Conservation (phyloP, 2,797 vertebrate genomes). For the Arnoldichthys spilopterus region DNA sequence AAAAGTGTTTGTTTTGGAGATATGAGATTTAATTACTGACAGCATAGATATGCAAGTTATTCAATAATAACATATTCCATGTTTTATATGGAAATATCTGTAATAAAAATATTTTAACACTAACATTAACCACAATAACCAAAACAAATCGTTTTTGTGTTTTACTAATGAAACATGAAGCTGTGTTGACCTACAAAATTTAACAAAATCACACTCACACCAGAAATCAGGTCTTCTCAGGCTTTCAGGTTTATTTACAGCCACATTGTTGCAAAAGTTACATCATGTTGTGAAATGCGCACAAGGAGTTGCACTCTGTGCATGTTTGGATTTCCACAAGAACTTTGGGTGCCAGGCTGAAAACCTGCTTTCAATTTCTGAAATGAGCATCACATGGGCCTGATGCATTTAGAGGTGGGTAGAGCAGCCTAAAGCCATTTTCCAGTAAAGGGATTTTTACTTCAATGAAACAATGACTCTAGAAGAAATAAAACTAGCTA, state of each 20-base stretch:
- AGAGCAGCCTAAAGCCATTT: not conserved
- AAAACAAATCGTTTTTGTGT: no score
- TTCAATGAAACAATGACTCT: not conserved
- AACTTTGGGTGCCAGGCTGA: constrained; percentile 7
- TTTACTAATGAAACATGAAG: no score
- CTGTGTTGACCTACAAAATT: no score
- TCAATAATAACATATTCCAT: no score
- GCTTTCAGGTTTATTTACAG: not conserved
- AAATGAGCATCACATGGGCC: constrained; percentile 45
- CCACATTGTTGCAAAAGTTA: not conserved
- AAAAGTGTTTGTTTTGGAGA: no score
- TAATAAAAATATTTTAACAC: no score
- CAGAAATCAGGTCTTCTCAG: not conserved
- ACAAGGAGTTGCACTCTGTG: not conserved
- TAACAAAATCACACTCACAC: no score
- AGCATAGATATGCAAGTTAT: no score
- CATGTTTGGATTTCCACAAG: constrained; percentile 5
- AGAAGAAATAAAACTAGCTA: not conserved
- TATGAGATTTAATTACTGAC: no score
- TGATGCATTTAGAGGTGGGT: constrained; percentile 11
- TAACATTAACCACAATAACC: no score
- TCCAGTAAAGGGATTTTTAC: not conserved
- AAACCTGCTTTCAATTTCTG: constrained; percentile 37
- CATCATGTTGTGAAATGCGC: not conserved
- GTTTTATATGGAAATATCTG: no score